A percentile compares a stretch with the other conserved stretches of the same genome.
phyloP scores from a whole-genome alignment of 2,797 vertebrate species.

The Sparus aurata region DNA sequence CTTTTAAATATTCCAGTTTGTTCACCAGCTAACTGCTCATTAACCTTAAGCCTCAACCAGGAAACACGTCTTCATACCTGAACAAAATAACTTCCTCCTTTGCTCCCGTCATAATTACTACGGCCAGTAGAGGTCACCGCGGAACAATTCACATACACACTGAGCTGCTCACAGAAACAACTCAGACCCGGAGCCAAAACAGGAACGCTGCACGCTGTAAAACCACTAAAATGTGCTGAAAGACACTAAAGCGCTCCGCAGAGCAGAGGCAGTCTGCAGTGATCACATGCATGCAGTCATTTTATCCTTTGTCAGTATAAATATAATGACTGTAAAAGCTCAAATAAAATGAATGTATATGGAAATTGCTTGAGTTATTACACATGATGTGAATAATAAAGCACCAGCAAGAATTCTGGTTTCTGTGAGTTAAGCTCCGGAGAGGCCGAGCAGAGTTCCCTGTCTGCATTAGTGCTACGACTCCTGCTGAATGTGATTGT shows the following conservation, averaged over 20 bases:
- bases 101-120: too few species aligned
- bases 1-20: too few species aligned
- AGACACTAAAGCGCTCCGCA: neutral
- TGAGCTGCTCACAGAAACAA: too few species aligned
- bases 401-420: neutral
- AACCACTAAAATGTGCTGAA: conserved; percentile 11
- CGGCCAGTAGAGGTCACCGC: too few species aligned
- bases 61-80: too few species aligned
- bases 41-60: too few species aligned
- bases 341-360: neutral
- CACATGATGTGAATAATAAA: neutral
- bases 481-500: conserved; percentile 47
- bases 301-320: neutral
- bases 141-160: too few species aligned
- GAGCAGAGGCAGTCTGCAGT: neutral
- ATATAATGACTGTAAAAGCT: neutral
- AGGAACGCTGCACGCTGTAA: neutral
- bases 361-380: conserved; percentile 4
- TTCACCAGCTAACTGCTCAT: too few species aligned
- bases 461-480: conserved; percentile 26
- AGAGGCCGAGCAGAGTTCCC: conserved; percentile 25
- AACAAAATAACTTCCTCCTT: too few species aligned
- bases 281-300: neutral
- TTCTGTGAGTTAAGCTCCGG: neutral
- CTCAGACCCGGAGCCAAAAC: neutral